phyloP scores from a whole-genome alignment of 2,888 invertebrate species.

The Xanthorhoe designata region DNA sequence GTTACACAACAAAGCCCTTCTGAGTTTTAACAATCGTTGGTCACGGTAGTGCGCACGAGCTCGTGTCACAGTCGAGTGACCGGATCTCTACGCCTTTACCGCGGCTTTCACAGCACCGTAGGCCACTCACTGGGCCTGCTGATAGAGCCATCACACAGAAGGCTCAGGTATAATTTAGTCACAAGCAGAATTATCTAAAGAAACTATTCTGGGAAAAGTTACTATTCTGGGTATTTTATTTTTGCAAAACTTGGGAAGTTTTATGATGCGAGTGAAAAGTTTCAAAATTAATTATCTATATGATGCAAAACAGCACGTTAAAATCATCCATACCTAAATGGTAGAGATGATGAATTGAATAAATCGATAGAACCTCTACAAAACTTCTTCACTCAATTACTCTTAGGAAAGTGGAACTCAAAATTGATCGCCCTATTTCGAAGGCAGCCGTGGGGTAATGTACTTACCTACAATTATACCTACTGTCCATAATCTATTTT shows the following conservation, averaged over 20 bases:
- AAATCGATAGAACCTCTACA: slow-evolving; percentile 1
- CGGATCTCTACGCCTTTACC: slow-evolving; percentile 45
- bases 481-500: slow-evolving; percentile 44
- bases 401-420: slow-evolving; percentile 27
- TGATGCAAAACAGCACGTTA: too few species aligned
- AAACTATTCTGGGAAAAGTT: too few species aligned
- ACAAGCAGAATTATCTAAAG: neutral
- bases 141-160: neutral
- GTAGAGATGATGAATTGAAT: too few species aligned
- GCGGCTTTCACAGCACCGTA: slow-evolving; percentile 31
- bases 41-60: slow-evolving; percentile 68
- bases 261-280: too few species aligned
- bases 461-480: slow-evolving; percentile 32
- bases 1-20: slow-evolving; percentile 49
- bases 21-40: slow-evolving; percentile 54
- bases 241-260: too few species aligned
- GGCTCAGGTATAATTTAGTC: neutral
- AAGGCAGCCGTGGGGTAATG: slow-evolving; percentile 15
- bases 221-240: too few species aligned
- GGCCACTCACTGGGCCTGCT: neutral
- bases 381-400: slow-evolving; percentile 5
- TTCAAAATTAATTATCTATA: too few species aligned
- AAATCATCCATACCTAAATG: too few species aligned
- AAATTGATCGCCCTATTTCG: slow-evolving; percentile 53
- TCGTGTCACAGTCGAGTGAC: slow-evolving; percentile 66